Evolutionary conservation across 2,797 vertebrate species (phyloP), one percentile per base, ranked within the genome.

Genomic region (Myotis myotis): DNA sequence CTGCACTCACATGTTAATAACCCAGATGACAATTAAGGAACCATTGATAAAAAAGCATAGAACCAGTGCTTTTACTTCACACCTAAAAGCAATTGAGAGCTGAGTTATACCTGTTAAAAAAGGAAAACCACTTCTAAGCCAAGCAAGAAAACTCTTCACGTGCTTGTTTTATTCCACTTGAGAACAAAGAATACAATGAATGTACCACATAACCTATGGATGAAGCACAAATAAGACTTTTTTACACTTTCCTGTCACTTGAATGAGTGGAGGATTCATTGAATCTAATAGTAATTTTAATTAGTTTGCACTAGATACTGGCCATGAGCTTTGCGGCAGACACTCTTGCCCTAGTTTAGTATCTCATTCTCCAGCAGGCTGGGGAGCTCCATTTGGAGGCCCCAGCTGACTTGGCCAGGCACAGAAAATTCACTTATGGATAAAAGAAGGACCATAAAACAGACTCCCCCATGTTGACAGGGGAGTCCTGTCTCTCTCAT

Each of bases 1-100:
- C 96, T 98, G 96, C 96, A 97, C 97, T 98, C 96, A 98, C 89
- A 95, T 97, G 98, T 97, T 98, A 98, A 98, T 98, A 98, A 98
- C 92, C 94, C 97, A 97, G 96, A 97, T 98, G 95, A 98, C 85
- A 98, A 98, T 98, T 98, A 98, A 98, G 79, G 97, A 98, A 95
- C 95, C 96, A 97, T 97, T 98, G 95, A 97, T 97, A 97, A 97
- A 97, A 62, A 89, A 95, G 84, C 89, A 94, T 74, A 93, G 97
- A 98, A 98, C 97, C 97, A 92, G 83, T 96, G 86, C 88, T 97
- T 97, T 97, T 97, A 91, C 93, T 97, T 96, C 95, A 94, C 44
- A 97, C 83, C 70, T 97, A 95, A 97, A 97, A 97, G 96, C 86
- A 98, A 96, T 30, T 91, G 92, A 97, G 64, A 87, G 94, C 72